Conservation (phyloP, 2,113 vertebrate genomes). For the Myotis brandtii region DNA sequence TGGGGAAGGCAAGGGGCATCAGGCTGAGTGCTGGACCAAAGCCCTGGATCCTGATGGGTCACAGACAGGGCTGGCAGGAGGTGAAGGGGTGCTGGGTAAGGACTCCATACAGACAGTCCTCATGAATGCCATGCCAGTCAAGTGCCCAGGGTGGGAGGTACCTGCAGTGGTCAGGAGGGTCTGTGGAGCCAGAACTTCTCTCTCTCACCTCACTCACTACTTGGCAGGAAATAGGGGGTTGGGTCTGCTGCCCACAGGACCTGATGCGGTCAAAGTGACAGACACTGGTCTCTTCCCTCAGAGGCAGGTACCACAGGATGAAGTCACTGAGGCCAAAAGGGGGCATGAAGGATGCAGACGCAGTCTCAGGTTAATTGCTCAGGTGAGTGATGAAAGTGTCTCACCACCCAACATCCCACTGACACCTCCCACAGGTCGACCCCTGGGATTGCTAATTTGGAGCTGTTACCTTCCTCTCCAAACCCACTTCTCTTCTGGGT, state of each 20-base stretch:
- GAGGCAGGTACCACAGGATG: not conserved
- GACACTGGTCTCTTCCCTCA: not conserved
- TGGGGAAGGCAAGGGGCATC: no score
- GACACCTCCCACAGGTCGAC: not conserved
- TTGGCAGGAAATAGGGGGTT: not conserved
- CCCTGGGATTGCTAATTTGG: no score
- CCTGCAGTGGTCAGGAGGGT: not conserved
- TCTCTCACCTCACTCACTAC: not conserved
- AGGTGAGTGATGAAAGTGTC: not conserved
- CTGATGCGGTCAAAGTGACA: not conserved
- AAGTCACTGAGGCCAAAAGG: fast-evolving
- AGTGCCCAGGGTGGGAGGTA: not conserved
- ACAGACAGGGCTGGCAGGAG: not conserved
- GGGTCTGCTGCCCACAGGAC: not conserved
- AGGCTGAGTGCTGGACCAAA: no score
- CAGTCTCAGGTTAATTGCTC: not conserved
- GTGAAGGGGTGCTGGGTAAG: not conserved
- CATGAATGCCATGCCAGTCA: not conserved
- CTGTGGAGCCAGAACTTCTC: not conserved
- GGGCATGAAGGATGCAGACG: fast-evolving
- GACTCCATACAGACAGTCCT: not conserved
- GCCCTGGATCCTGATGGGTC: no score
- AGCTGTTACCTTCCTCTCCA: not conserved
- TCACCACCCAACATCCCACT: not conserved
- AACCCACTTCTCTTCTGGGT: not conserved